Evolutionary conservation across 1,140 invertebrate species (phyloP).

Genomic region (Parapsyche elsis): DNA sequence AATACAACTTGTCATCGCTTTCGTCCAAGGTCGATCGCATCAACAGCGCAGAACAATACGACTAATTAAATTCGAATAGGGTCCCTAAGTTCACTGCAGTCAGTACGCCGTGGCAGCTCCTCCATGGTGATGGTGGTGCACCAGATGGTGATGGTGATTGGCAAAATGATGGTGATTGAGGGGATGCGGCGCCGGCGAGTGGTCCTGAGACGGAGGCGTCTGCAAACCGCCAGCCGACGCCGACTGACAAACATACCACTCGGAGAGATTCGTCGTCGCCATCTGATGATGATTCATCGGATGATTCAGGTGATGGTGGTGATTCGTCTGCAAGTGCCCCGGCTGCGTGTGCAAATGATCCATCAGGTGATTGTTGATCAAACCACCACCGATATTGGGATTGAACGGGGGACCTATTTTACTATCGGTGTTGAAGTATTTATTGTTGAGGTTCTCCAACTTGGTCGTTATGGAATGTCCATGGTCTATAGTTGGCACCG

Average conservation of each 20-base stretch:
- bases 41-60: neutral
- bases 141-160: constrained; percentile 55
- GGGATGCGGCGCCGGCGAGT: constrained; percentile 53
- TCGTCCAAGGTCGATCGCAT: neutral
- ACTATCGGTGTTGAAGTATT: constrained; percentile 64
- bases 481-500: constrained; percentile 58
- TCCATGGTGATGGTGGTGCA: constrained; percentile 65
- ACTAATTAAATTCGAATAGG: constrained; percentile 48
- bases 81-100: constrained; percentile 67
- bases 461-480: constrained; percentile 65
- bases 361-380: constrained; percentile 60
- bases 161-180: constrained; percentile 55
- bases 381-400: constrained; percentile 19
- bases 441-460: constrained; percentile 66
- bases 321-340: constrained; percentile 62
- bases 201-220: constrained; percentile 54
- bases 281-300: constrained; percentile 46
- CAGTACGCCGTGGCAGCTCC: constrained; percentile 66
- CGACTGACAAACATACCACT: constrained; percentile 65
- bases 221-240: constrained; percentile 55
- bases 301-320: constrained; percentile 56
- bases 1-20: neutral
- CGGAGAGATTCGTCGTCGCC: constrained; percentile 54
- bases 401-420: constrained; percentile 62
- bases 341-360: constrained; percentile 61